Evolutionary conservation across 2,797 vertebrate genomes (phyloP), one percentile per base, ranked within the genome.

Genomic region (Acrossocheilus fasciatus): DNA sequence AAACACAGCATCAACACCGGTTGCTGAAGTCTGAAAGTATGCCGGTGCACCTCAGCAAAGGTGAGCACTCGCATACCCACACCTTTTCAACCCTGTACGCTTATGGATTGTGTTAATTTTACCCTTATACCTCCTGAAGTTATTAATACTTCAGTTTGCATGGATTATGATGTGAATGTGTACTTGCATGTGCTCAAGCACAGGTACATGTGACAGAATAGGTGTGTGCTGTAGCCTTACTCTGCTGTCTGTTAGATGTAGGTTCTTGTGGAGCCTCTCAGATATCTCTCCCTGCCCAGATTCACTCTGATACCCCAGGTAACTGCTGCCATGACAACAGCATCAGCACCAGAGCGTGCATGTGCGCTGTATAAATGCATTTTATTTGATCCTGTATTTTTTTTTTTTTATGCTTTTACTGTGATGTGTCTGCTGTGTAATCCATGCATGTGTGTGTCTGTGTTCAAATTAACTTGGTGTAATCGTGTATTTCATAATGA

Each of bases 21-120:
- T 94, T 99, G 93, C 95, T 99, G 92, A 99, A 99, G 90, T 99
- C 98, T 0, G 98, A 99, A 93, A 99, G 98, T 94, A 97, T 99
- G 97, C 98, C 98, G 0, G 97, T 98, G 78, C 97, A 98, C 7
- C 95, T 99, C 87, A 96, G 96, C 93, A 99, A 97, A 98, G 98
- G 98, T 99, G 93, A 88, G 75, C 30, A 43, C 36, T 36, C 43
- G 9, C 15, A 70, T 18, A 10, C 4, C 18, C 5, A 59, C 26
- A 59, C 14, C 20, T 11, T 74, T 86, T 47, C 26, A 70, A 10
- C 34, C n/a, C 52, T n/a, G 11, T 15, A 36, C 12, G 18, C 59
- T 36, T 52, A 34, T 34, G 18, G 23, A 85, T 39, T 12, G 36
- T 12, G 36, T 45, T 73, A 2, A 62, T 74, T 64, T 83, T 62